Evolutionary conservation across 2,113 vertebrate genomes (phyloP).

Genomic region (Parus major): DNA sequence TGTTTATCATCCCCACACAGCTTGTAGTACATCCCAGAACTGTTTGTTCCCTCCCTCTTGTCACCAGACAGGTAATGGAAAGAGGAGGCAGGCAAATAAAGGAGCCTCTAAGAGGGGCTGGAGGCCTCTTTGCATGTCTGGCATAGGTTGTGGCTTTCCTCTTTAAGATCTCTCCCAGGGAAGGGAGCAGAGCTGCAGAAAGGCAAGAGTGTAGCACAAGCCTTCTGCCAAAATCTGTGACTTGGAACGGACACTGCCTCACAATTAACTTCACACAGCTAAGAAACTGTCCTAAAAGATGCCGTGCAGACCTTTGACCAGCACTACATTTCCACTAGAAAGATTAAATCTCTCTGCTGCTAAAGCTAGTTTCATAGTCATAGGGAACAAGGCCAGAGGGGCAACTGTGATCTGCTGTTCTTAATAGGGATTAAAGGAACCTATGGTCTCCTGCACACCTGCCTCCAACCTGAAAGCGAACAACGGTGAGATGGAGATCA

Average conservation of each 20-base stretch:
- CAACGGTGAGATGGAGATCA: not conserved
- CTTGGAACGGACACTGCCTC: not conserved
- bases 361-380: constrained; percentile 58
- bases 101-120: not conserved
- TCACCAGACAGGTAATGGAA: not conserved
- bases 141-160: not conserved
- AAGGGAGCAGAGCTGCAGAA: not conserved
- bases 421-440: constrained; percentile 61
- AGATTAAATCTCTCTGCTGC: constrained; percentile 53
- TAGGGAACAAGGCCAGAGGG: constrained; percentile 57
- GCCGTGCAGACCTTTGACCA: constrained; percentile 18
- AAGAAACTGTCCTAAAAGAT: constrained; percentile 37
- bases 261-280: constrained; percentile 26
- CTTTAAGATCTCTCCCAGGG: not conserved
- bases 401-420: constrained; percentile 59
- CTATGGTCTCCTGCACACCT: not conserved
- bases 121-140: not conserved
- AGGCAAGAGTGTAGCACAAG: not conserved
- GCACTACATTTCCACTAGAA: constrained; percentile 55
- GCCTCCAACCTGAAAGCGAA: constrained; percentile 14
- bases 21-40: not conserved
- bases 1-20: not conserved
- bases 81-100: not conserved
- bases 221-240: not conserved
- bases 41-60: not conserved